Evolutionary conservation across 2,797 vertebrate genomes (phyloP).

Genomic region (Phyllotis vaccarum): DNA sequence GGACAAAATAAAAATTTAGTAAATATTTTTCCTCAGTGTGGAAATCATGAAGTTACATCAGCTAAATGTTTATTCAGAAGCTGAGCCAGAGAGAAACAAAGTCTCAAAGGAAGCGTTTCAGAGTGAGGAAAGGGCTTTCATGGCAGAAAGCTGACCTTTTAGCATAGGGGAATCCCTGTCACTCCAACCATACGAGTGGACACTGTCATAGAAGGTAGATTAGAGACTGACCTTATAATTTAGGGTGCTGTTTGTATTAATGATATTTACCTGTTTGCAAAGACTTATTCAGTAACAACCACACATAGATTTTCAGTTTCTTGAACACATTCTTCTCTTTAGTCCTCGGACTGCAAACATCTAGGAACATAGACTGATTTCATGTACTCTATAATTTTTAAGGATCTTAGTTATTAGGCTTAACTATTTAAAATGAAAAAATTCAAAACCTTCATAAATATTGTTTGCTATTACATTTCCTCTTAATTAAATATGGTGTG

Average conservation of each 20-base stretch:
- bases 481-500: background rate
- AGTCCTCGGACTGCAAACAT: background rate
- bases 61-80: conserved; percentile 10
- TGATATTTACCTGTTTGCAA: conserved; percentile 40
- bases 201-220: background rate
- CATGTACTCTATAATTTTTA: conserved; percentile 57
- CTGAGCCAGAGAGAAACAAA: background rate
- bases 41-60: background rate
- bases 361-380: conserved; percentile 57
- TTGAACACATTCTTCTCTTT: background rate
- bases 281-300: background rate
- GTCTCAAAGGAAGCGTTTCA: conserved; percentile 21
- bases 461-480: conserved; percentile 41
- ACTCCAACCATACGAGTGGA: background rate
- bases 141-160: background rate
- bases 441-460: conserved; percentile 57
- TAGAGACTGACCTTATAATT: conserved; percentile 12
- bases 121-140: background rate
- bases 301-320: conserved; percentile 11
- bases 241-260: background rate
- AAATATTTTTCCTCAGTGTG: conserved; percentile 28
- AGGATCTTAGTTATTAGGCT: conserved; percentile 62
- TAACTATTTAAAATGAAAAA: conserved; percentile 58
- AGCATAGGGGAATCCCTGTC: background rate
- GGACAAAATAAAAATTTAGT: conserved; percentile 18